These are phyloP conservation scores for Pithys albifrons DNA, from an alignment of 2,113 vertebrate species.

Conservation along the genomic window DNA sequence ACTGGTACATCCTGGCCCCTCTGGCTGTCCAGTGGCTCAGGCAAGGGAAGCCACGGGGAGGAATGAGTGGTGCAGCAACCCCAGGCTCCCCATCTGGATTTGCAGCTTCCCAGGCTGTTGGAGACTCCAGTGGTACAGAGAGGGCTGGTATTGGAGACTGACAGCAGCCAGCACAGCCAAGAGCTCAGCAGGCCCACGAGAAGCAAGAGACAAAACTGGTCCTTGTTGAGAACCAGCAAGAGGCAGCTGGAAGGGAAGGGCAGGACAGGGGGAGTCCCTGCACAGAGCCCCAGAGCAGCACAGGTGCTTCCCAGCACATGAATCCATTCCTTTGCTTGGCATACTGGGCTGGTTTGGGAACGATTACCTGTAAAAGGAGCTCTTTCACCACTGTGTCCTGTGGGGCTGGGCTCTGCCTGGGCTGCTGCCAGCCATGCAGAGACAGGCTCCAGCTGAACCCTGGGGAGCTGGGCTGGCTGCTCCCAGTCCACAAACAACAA, in stretches of 20 bases:
- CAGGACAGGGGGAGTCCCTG: background rate
- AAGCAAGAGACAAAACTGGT: background rate
- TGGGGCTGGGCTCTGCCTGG: conserved; percentile 11
- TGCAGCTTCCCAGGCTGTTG: background rate
- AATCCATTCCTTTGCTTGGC: background rate
- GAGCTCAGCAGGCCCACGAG: background rate
- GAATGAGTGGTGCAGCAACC: background rate
- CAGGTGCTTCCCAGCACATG: background rate
- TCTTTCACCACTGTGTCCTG: background rate
- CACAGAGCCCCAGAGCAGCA: background rate
- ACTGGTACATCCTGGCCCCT: background rate
- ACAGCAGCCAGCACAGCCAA: background rate
- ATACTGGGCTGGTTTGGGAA: background rate
- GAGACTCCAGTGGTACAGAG: background rate
- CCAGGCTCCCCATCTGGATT: background rate
- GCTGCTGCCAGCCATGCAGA: background rate
- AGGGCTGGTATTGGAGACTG: background rate
- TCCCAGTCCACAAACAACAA: conserved; percentile 7
- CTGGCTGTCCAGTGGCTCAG: background rate
- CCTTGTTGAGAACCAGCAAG: background rate
- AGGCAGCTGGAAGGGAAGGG: background rate
- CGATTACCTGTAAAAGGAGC: conserved; percentile 4
- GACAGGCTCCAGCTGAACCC: conserved; percentile 3
- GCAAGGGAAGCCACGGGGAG: background rate
- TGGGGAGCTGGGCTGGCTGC: background rate